Evolutionary conservation across 2,113 vertebrate species (phyloP).

Genomic region (Ictidomys tridecemlineatus): DNA sequence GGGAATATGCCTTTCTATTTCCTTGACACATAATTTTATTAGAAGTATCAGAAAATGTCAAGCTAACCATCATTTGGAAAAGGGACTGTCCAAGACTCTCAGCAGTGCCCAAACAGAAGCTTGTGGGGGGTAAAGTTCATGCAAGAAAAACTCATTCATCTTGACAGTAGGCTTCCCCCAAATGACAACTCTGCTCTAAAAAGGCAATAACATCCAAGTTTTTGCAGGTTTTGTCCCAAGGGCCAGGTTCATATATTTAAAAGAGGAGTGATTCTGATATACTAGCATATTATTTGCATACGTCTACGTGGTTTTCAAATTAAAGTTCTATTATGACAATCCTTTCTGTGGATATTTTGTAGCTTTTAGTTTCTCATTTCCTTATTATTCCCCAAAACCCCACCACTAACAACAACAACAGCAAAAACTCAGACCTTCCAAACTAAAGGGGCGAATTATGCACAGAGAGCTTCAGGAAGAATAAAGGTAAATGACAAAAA

Average conservation of each 20-base stretch:
- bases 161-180: conserved; percentile 65
- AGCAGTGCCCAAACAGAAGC: conserved; percentile 61
- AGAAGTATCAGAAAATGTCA: conserved; percentile 79
- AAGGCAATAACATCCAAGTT: conserved; percentile 54
- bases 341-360: conserved; percentile 42
- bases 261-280: background rate
- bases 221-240: conserved; percentile 56
- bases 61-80: conserved; percentile 74
- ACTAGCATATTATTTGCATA: conserved; percentile 48
- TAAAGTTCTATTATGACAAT: conserved; percentile 62
- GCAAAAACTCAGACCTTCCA: background rate
- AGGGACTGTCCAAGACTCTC: conserved; percentile 69
- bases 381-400: background rate
- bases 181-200: conserved; percentile 54
- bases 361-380: conserved; percentile 56
- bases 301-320: conserved; percentile 57
- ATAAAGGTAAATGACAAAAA: background rate
- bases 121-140: conserved; percentile 64
- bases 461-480: background rate
- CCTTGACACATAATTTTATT: conserved; percentile 80
- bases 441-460: background rate
- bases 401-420: background rate
- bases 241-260: conserved; percentile 50
- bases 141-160: conserved; percentile 70
- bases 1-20: conserved; percentile 77